Conservation (phyloP, 2,113 vertebrate species). For the Falcunculus frontatus region DNA sequence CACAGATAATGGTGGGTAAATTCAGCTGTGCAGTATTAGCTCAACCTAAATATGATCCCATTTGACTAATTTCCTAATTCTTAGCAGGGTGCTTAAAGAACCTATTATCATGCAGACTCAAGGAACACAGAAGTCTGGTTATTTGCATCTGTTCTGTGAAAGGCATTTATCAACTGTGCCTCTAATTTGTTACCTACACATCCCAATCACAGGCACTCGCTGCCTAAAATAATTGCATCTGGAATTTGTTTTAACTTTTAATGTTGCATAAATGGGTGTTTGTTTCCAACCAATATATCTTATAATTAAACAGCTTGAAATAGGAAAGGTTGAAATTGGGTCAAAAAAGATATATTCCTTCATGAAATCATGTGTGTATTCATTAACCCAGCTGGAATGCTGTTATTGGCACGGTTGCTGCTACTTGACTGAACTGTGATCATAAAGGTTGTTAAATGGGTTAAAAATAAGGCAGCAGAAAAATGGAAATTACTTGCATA, state of each 20-base stretch:
- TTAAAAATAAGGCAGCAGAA: slow-evolving; percentile 52
- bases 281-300: slow-evolving; percentile 39
- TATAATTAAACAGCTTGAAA: slow-evolving; percentile 48
- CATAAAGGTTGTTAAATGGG: slow-evolving; percentile 47
- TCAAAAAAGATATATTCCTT: slow-evolving; percentile 45
- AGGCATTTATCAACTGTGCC: slow-evolving; percentile 60
- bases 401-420: not conserved
- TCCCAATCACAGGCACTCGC: not conserved
- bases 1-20: slow-evolving; percentile 79
- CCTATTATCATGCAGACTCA: slow-evolving; percentile 61
- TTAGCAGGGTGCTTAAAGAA: slow-evolving; percentile 71
- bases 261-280: slow-evolving; percentile 27
- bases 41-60: slow-evolving; percentile 83
- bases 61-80: slow-evolving; percentile 87
- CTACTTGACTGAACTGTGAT: slow-evolving; percentile 39
- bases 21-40: slow-evolving; percentile 79
- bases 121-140: slow-evolving; percentile 59
- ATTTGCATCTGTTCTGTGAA: slow-evolving; percentile 59
- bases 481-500: slow-evolving; percentile 21
- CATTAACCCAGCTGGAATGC: slow-evolving; percentile 43
- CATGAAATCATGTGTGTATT: slow-evolving; percentile 33
- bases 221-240: slow-evolving; percentile 37
- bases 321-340: slow-evolving; percentile 28
- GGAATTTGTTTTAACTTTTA: slow-evolving; percentile 58
- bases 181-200: slow-evolving; percentile 54